phyloP scores from a whole-genome alignment of 2,113 vertebrate species.

The Mesembrinibis cayennensis region DNA sequence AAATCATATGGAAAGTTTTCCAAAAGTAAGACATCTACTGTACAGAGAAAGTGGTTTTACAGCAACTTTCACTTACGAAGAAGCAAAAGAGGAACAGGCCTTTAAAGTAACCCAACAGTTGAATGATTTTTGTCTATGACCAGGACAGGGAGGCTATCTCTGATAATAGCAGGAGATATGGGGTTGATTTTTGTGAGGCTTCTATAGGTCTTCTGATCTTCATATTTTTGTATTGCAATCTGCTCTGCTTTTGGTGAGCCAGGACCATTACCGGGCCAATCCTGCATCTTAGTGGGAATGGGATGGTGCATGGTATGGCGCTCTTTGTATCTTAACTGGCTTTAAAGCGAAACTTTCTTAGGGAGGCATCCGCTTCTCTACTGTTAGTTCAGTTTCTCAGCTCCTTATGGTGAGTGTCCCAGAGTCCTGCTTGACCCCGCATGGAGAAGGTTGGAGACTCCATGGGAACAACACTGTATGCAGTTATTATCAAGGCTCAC shows the following conservation, averaged over 20 bases:
- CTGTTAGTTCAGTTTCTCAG: neutral
- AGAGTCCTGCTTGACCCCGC: neutral
- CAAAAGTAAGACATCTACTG: neutral
- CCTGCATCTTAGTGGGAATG: neutral
- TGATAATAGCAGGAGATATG: neutral
- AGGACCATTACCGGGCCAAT: neutral
- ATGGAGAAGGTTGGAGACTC: neutral
- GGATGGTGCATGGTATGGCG: too few relatives aligned
- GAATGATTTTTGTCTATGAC: neutral
- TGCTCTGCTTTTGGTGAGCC: neutral
- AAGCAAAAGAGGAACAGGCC: neutral
- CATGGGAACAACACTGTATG: neutral
- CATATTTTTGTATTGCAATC: neutral
- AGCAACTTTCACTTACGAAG: neutral
- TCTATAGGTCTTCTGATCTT: neutral
- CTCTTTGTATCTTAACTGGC: neutral
- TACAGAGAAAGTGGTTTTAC: neutral
- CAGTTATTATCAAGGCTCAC: neutral
- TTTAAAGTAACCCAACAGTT: neutral
- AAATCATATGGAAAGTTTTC: neutral
- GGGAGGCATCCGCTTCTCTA: neutral
- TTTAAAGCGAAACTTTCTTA: neutral
- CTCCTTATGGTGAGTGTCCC: rapidly evolving
- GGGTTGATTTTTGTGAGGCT: neutral
- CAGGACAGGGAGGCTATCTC: neutral